phyloP scores from a whole-genome alignment of 2,888 invertebrate genomes.

The Spodoptera picta region DNA sequence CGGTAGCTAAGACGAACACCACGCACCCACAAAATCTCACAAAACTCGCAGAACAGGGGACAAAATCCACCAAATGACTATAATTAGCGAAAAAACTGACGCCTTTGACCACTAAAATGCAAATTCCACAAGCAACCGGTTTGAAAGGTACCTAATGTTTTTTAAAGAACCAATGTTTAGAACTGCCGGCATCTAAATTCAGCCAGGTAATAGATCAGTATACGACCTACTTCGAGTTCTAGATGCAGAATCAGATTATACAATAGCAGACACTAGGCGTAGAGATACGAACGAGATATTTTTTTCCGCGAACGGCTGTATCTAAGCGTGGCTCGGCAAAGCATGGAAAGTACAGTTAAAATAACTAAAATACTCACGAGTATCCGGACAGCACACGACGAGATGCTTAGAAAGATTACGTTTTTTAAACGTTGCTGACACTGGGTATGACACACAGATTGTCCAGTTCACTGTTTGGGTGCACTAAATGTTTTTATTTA shows the following conservation, averaged over 20 bases:
- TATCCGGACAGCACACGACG: slow-evolving; percentile 66
- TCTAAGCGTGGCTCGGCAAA: slow-evolving; percentile 71
- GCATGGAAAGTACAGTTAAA: slow-evolving; percentile 84
- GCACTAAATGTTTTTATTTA: slow-evolving; percentile 71
- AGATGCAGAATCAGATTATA: slow-evolving; percentile 63
- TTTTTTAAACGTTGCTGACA: slow-evolving; percentile 61
- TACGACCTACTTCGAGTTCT: slow-evolving; percentile 69
- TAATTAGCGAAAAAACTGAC: slow-evolving; percentile 48
- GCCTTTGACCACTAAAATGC: slow-evolving; percentile 47
- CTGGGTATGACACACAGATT: slow-evolving; percentile 65
- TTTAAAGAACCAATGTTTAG: slow-evolving; percentile 44
- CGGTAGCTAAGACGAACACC: slow-evolving; percentile 14
- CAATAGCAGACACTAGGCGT: slow-evolving; percentile 33
- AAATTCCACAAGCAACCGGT: slow-evolving; percentile 54
- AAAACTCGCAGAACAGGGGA: slow-evolving; percentile 35
- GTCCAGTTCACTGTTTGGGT: slow-evolving; percentile 69
- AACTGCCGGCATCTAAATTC: slow-evolving; percentile 55
- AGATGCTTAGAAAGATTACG: slow-evolving; percentile 71
- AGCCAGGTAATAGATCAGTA: slow-evolving; percentile 58
- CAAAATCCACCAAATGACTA: slow-evolving; percentile 43
- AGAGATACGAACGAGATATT: slow-evolving; percentile 60
- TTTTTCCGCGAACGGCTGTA: slow-evolving; percentile 77
- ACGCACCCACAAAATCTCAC: slow-evolving; percentile 16
- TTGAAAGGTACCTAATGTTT: slow-evolving; percentile 49
- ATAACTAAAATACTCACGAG: slow-evolving; percentile 82